Evolutionary conservation across 2,113 vertebrate species (phyloP).

Genomic region (Microtus ochrogaster): DNA sequence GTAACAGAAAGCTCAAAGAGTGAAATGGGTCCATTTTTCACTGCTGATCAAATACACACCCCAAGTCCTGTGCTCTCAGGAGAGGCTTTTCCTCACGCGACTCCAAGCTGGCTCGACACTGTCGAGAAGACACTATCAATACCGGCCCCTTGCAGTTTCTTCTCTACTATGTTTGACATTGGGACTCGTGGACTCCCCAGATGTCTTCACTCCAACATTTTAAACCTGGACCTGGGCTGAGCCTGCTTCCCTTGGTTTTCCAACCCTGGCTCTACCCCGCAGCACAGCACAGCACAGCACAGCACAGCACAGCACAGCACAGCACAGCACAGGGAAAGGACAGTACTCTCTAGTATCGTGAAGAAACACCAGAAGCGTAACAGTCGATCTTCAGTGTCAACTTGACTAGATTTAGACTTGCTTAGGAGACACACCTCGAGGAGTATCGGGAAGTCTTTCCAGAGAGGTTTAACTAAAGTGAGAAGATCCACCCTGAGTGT

Average conservation of each 20-base stretch:
- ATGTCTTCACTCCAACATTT: not conserved
- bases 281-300: too few species aligned
- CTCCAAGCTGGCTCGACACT: not conserved
- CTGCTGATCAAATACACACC: not conserved
- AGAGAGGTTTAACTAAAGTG: not conserved
- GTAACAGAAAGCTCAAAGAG: not conserved
- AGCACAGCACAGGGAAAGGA: not conserved
- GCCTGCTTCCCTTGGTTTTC: not conserved
- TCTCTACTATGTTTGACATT: not conserved
- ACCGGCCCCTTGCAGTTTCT: too few species aligned
- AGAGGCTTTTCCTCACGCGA: not conserved
- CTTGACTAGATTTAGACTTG: not conserved
- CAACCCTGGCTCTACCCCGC: not conserved
- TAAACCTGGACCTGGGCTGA: not conserved
- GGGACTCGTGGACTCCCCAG: not conserved
- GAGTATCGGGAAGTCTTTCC: not conserved
- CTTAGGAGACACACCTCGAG: not conserved
- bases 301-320: too few species aligned
- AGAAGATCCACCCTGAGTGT: not conserved
- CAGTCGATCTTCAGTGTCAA: not conserved
- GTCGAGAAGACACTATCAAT: fast-evolving
- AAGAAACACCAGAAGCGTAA: not conserved
- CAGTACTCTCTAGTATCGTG: not conserved
- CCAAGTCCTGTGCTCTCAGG: not conserved
- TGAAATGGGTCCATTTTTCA: not conserved